Conservation (phyloP, 2,113 vertebrate species). For the Meles meles region DNA sequence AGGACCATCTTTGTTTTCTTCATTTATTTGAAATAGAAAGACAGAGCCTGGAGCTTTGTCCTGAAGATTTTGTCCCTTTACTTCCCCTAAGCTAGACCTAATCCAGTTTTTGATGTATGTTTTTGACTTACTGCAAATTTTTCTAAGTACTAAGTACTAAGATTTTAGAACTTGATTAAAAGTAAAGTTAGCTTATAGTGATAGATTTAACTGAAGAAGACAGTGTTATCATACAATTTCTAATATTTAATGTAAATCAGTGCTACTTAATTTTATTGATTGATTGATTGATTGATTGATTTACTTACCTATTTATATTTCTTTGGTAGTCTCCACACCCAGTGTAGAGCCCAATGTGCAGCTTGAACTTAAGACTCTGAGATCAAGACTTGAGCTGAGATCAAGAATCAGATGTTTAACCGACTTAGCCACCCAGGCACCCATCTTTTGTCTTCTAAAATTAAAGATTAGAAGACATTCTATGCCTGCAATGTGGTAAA, state of each 20-base stretch:
- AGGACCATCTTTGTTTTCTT: not conserved
- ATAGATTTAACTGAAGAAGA: not conserved
- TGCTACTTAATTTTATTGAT: not conserved
- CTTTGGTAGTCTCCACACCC: too few species aligned
- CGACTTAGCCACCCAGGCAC: too few species aligned
- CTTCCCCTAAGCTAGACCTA: too few species aligned
- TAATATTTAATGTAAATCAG: not conserved
- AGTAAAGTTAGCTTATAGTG: not conserved
- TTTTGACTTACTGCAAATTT: not conserved
- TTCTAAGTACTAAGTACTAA: not conserved
- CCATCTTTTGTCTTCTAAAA: not conserved
- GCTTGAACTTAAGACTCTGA: too few species aligned
- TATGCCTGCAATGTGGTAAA: not conserved
- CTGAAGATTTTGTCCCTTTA: too few species aligned
- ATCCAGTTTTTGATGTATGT: not conserved
- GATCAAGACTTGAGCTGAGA: too few species aligned
- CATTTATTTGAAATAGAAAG: not conserved
- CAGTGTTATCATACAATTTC: not conserved
- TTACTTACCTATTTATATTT: too few species aligned
- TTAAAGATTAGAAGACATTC: constrained; percentile 16
- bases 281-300: too few species aligned
- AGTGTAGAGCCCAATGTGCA: too few species aligned
- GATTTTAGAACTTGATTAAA: not conserved
- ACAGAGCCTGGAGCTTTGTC: not conserved
- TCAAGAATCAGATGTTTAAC: too few species aligned